Evolutionary conservation across 2,113 vertebrate species (phyloP), one percentile per base, ranked within the genome.

Genomic region (Sitta europaea): DNA sequence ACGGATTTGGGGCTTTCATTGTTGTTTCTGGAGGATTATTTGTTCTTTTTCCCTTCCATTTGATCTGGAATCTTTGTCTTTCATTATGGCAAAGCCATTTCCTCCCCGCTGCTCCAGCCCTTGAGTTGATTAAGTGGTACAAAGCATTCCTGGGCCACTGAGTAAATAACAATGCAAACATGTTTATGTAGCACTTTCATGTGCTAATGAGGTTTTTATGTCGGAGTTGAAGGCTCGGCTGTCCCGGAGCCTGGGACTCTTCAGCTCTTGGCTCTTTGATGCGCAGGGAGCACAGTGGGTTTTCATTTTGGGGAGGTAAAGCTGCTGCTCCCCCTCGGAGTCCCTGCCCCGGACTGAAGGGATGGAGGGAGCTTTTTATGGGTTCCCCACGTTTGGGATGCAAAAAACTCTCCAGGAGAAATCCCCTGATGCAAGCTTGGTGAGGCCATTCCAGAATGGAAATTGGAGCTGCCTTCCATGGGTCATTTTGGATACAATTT

Each of bases 71-170:
- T 66, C 74, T 83, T 75, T 85, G 89, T 71, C 88, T 94, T 92
- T 95, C 82, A 88, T 95, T 91, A 91, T 12, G 45, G 71, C 90
- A 90, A 84, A 97, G 58, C 77, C 86, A 48, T 97, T 97, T 96
- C 94, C 94, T 95, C 79, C 66, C 66, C 35, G 55, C 47, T 73
- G 71, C 88, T 73, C 27, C 2, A 36, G 70, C 91, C 66, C 94
- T 95, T 96, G 94, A 95, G 73, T 59, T 97, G 96, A 97, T 97
- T 95, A 97, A 92, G 87, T 87, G 87, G 88, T 97, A 92, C 94
- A 95, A 93, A 96, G 96, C 92, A 94, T 97, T 97, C 94, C 90
- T 90, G 47, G 48, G 68, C 70, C 86, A 6, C 80, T 95, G 55
- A 35, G 93, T 92, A 97, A 97, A 95, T 95, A 97, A 93, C 91